A percentile compares a stretch with the other conserved stretches of the same genome.
Evolutionary conservation across 2,113 vertebrate genomes (phyloP).

Genomic region (Chelonoidis abingdonii): DNA sequence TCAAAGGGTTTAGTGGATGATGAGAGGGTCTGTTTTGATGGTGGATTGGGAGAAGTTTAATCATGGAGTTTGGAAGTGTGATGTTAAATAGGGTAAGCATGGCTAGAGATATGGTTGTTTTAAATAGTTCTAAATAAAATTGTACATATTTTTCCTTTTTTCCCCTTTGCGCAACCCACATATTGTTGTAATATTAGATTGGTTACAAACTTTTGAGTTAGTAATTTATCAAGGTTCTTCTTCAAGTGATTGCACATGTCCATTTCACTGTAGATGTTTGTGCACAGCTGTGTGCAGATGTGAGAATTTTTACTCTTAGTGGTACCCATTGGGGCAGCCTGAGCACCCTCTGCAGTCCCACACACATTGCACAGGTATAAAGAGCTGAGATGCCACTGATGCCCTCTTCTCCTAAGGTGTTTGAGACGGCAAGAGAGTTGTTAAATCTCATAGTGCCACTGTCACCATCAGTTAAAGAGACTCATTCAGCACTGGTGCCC

Average conservation of each 20-base stretch:
- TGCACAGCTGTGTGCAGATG: too few species aligned
- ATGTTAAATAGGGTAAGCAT: neutral
- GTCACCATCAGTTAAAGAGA: too few species aligned
- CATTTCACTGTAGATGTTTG: too few species aligned
- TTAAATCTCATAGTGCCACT: too few species aligned
- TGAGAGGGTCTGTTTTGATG: conserved; percentile 13
- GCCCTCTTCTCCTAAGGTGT: too few species aligned
- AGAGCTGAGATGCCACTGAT: too few species aligned
- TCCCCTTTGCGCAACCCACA: neutral
- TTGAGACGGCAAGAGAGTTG: too few species aligned
- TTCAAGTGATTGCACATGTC: neutral
- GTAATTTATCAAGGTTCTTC: neutral
- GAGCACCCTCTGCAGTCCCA: too few species aligned
- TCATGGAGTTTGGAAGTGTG: neutral
- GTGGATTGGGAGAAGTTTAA: neutral
- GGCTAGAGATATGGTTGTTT: neutral
- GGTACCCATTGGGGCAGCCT: too few species aligned
- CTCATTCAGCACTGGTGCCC: too few species aligned
- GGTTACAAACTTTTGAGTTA: neutral
- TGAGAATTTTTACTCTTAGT: too few species aligned
- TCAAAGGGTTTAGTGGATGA: neutral
- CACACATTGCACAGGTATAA: too few species aligned
- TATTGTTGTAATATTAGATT: neutral
- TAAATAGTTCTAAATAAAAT: neutral
- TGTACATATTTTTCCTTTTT: neutral